phyloP scores from a whole-genome alignment of 2,888 invertebrate species.

The Thelaira solivaga region DNA sequence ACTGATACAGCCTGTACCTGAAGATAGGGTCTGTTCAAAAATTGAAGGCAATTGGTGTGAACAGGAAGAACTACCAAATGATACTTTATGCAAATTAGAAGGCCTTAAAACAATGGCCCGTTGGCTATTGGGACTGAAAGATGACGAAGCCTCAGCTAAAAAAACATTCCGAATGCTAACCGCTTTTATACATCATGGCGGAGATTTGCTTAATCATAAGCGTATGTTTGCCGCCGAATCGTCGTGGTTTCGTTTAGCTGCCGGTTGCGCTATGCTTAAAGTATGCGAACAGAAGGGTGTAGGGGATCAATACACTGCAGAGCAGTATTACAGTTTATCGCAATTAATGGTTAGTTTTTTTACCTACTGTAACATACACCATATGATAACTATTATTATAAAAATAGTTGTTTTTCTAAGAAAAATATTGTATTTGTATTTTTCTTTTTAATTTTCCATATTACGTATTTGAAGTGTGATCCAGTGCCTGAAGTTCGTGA shows the following conservation, averaged over 20 bases:
- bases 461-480: constrained; percentile 79
- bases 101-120: constrained; percentile 97
- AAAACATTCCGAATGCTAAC: constrained; percentile 96
- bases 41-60: constrained; percentile 83
- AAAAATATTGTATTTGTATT: not conserved
- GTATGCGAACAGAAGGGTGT: constrained; percentile 98
- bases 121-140: constrained; percentile 94
- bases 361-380: too few relatives aligned
- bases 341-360: constrained; percentile 85
- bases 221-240: constrained; percentile 90
- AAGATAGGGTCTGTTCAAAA: constrained; percentile 77
- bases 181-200: constrained; percentile 95
- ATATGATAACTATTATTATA: not conserved
- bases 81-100: constrained; percentile 94
- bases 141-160: constrained; percentile 90
- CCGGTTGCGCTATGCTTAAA: constrained; percentile 97
- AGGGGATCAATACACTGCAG: constrained; percentile 94
- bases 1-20: constrained; percentile 87
- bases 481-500: constrained; percentile 90
- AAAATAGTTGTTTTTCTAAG: not conserved
- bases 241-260: constrained; percentile 93
- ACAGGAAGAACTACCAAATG: constrained; percentile 91
- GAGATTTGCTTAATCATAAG: constrained; percentile 87
- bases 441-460: not conserved
- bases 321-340: constrained; percentile 96